Evolutionary conservation across 2,888 invertebrate genomes (phyloP).

Genomic region (Eupeodes latifasciatus): DNA sequence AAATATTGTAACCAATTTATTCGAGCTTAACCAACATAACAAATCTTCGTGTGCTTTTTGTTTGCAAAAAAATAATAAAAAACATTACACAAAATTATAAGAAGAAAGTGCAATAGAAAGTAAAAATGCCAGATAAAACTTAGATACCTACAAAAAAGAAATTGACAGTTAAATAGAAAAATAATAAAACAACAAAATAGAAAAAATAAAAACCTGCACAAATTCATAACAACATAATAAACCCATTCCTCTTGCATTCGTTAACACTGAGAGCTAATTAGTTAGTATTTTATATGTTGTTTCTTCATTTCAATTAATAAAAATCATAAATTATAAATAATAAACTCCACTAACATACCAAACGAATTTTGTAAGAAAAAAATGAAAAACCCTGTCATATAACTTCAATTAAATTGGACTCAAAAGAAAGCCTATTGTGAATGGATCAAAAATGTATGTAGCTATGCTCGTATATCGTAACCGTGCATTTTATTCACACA

Average conservation of each 20-base stretch:
- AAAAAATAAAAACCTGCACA: slow-evolving; percentile 25
- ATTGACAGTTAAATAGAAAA: slow-evolving; percentile 13
- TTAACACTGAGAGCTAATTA: slow-evolving; percentile 64
- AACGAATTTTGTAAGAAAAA: slow-evolving; percentile 32
- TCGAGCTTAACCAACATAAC: slow-evolving; percentile 6
- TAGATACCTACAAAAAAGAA: neutral
- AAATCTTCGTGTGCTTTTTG: neutral
- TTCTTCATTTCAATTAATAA: slow-evolving; percentile 5
- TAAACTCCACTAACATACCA: slow-evolving; percentile 24
- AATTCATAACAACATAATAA: slow-evolving; percentile 55
- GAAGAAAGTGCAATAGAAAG: slow-evolving; percentile 75
- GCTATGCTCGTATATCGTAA: neutral
- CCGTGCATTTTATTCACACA: slow-evolving; percentile 68
- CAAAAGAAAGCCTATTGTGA: slow-evolving; percentile 65
- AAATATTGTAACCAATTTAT: slow-evolving; percentile 49
- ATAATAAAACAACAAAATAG: no score
- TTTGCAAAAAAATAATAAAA: neutral
- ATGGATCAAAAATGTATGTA: slow-evolving; percentile 17
- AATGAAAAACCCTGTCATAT: slow-evolving; percentile 26
- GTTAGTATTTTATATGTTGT: slow-evolving; percentile 27
- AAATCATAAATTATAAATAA: slow-evolving; percentile 7
- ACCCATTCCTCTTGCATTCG: slow-evolving; percentile 36
- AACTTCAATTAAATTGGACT: slow-evolving; percentile 66
- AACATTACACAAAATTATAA: slow-evolving; percentile 50
- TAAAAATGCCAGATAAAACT: slow-evolving; percentile 50